Percentiles rank a stretch among this genome's conserved stretches.
Evolutionary conservation across 2,113 vertebrate species (phyloP).

Genomic region (Rallus limicola): DNA sequence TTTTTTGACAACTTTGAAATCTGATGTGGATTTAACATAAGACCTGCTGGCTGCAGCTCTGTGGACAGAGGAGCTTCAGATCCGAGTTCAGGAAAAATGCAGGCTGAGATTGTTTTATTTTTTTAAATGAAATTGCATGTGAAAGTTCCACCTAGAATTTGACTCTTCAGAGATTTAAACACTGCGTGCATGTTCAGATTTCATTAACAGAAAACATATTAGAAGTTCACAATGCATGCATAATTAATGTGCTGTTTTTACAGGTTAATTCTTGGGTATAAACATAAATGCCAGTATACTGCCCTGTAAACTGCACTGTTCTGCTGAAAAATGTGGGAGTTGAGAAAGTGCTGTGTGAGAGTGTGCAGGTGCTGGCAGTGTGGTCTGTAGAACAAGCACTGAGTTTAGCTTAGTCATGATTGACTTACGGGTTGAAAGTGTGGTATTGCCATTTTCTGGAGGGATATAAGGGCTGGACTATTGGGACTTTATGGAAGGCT

Average conservation of each 20-base stretch:
- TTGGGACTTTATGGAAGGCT: background rate
- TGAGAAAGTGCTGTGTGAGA: background rate
- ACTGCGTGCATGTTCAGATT: background rate
- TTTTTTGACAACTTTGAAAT: background rate
- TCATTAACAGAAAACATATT: background rate
- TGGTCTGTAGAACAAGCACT: background rate
- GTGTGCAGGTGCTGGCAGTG: background rate
- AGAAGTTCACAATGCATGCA: background rate
- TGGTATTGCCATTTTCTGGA: background rate
- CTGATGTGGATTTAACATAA: background rate
- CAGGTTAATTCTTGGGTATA: background rate
- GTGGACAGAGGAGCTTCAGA: background rate
- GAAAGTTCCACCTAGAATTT: background rate
- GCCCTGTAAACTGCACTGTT: background rate
- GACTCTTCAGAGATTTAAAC: background rate
- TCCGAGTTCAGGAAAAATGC: background rate
- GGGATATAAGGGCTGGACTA: background rate
- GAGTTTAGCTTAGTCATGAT: background rate
- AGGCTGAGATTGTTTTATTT: background rate
- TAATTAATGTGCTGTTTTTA: background rate
- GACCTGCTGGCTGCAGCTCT: background rate
- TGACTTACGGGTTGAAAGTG: background rate
- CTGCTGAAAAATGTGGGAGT: background rate
- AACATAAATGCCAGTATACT: background rate
- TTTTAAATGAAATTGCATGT: no score